Percentiles rank a stretch among this genome's conserved stretches.
Evolutionary conservation across 64 coral and sea anemone genomes (phyloP).

Genomic region (Cladopsammia gracilis): DNA sequence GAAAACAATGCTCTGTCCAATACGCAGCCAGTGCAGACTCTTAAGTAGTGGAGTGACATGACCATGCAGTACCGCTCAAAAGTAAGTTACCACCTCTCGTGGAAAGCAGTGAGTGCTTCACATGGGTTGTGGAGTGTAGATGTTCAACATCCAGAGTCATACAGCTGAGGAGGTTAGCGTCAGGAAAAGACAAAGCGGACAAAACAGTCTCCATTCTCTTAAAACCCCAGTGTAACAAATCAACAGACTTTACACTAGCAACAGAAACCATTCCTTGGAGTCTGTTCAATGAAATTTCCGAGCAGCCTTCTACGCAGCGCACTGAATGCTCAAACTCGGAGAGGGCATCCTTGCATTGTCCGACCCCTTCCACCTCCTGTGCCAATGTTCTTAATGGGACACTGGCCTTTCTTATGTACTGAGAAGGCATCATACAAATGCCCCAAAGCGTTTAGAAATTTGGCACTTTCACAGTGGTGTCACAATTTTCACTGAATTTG

Average conservation of each 20-base stretch:
- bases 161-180: conserved; percentile 10
- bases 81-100: no score
- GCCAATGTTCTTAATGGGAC: not conserved
- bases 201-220: not conserved
- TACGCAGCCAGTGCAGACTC: no score
- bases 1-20: no score
- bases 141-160: conserved; percentile 47
- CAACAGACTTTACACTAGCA: conserved; percentile 26
- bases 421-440: conserved; percentile 40
- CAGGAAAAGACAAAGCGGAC: not conserved
- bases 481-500: no score
- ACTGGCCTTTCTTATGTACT: conserved; percentile 27
- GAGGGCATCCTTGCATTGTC: conserved; percentile 15
- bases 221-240: conserved; percentile 21
- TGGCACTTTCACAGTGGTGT: not conserved
- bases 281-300: conserved; percentile 20
- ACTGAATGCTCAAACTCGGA: conserved; percentile 30
- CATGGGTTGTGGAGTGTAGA: conserved; percentile 26
- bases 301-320: not conserved
- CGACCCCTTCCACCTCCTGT: conserved; percentile 19
- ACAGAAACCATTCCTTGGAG: conserved; percentile 35
- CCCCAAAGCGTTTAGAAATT: conserved; percentile 19
- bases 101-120: conserved; percentile 10
- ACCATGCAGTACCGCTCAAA: no score
- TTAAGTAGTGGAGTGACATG: no score